Base-by-base conservation (phyloP, 1,140 invertebrate genomes). In the Brachionus rotundiformis region DNA sequence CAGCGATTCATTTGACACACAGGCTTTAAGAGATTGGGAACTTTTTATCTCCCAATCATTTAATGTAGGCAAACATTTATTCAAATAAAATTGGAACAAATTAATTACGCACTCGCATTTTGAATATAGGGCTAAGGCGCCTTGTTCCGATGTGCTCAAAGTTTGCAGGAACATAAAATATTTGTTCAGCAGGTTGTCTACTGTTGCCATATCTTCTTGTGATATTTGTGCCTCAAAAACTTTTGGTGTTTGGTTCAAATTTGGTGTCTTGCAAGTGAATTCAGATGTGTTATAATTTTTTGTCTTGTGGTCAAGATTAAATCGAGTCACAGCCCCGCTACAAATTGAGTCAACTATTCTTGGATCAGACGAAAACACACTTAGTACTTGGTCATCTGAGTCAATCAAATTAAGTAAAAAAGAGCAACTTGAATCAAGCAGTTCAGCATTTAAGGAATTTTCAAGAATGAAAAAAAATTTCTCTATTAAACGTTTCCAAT, bases 351-450 rank as follows among this genome's bases (percentile, higher is more conserved):
- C 68, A 7, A 73, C 39, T 25, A 73, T 44, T 44, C 36, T 73
- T n/a, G 68, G 7, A 25, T 73, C 68, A 25, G 36, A 73, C 1
- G 68, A 41, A 73, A 73, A 73, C 23, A 44, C 39, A 23, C 13
- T 41, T 19, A 73, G 27, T 2, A 73, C 0, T 11, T 44, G 5
- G 44, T 79, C 76, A 39, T 79, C 76, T 11, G 27, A 33, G 33
- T 79, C 76, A 33, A 79, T 54, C 47, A 63, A 79, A 63, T 79
- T 13, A 79, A 79, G 23, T 6, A 79, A 41, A 27, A 79, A 79
- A 10, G 27, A n/a, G 59, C 47, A 33, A 6, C 44, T 63, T 10
- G 47, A 39, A 31, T 79, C 76, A 4, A 79, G 23, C 1, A 79
- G 47, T 16, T 79, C 47, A 33, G 76, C 31, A 41, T 79, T 79